Evolutionary conservation across 2,797 vertebrate species (phyloP).

Genomic region (Pterois miles): DNA sequence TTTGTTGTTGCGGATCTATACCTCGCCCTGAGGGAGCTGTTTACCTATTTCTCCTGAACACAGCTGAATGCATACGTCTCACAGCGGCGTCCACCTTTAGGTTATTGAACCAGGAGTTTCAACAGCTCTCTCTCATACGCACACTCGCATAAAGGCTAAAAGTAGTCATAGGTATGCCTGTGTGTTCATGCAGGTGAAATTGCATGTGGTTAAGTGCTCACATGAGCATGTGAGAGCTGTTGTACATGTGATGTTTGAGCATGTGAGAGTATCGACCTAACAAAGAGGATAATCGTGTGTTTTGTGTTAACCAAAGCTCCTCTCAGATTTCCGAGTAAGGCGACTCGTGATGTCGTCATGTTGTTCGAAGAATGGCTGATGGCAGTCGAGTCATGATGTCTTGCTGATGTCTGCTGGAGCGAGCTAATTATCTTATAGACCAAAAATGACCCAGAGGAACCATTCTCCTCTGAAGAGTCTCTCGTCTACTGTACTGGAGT

Average conservation of each 20-base stretch:
- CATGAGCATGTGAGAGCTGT: conserved; percentile 32
- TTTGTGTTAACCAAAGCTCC: not conserved
- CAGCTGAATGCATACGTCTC: conserved; percentile 37
- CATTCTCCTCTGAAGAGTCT: conserved; percentile 27
- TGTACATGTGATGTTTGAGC: conserved; percentile 35
- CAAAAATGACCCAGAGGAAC: conserved; percentile 66
- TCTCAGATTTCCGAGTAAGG: conserved; percentile 2
- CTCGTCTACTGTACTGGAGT: conserved; percentile 39
- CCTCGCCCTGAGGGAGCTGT: conserved; percentile 18
- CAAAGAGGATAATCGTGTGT: conserved; percentile 11
- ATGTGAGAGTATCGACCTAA: conserved; percentile 28
- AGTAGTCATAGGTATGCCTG: not conserved
- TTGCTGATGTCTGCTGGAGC: conserved; percentile 29
- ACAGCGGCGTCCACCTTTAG: conserved; percentile 40
- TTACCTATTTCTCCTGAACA: conserved; percentile 17
- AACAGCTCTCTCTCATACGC: not conserved
- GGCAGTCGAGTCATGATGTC: conserved; percentile 27
- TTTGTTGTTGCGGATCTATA: conserved; percentile 4
- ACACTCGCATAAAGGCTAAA: conserved; percentile 12
- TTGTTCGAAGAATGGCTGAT: conserved; percentile 41
- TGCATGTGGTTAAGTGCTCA: conserved; percentile 37
- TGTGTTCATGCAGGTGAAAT: conserved; percentile 33
- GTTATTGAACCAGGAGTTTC: conserved; percentile 46
- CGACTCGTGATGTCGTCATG: conserved; percentile 4
- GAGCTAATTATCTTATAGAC: conserved; percentile 67